These are phyloP conservation scores for Monoplex corrugatus DNA, from an alignment of 2,888 invertebrate species.

Conservation along the genomic window DNA sequence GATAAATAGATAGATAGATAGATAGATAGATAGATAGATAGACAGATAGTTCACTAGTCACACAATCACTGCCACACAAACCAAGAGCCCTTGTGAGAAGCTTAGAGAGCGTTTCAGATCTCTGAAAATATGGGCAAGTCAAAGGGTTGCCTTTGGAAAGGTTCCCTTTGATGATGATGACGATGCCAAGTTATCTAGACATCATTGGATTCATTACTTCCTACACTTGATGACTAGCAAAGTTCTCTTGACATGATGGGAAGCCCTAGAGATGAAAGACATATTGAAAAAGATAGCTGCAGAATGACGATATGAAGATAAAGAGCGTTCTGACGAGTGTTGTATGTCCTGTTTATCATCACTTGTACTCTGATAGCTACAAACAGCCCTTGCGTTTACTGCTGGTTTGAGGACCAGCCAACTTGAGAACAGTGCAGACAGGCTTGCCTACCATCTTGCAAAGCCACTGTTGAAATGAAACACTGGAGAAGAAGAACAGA, in stretches of 20 bases:
- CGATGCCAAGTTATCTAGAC: background rate
- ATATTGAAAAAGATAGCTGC: slow-evolving; percentile 5
- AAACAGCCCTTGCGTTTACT: background rate
- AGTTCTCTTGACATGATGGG: no score
- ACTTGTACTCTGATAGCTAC: background rate
- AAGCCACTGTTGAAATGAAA: no score
- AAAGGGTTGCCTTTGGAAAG: background rate
- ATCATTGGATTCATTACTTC: slow-evolving; percentile 26
- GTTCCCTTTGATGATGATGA: background rate
- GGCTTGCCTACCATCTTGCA: no score
- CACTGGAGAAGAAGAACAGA: no score
- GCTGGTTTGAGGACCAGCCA: background rate
- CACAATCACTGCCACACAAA: background rate
- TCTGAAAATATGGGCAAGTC: background rate
- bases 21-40: no score
- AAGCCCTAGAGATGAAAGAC: slow-evolving; percentile 26
- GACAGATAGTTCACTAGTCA: background rate
- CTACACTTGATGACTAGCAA: slow-evolving; percentile 14
- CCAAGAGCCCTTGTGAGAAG: background rate
- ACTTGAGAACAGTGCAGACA: no score
- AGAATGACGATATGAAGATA: no score
- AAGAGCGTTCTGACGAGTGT: slow-evolving; percentile 20
- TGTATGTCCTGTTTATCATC: background rate
- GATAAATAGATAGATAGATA: no score
- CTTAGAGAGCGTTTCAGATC: background rate